Evolutionary conservation across 2,113 vertebrate species (phyloP).

Genomic region (Gymnocephalus cernua): DNA sequence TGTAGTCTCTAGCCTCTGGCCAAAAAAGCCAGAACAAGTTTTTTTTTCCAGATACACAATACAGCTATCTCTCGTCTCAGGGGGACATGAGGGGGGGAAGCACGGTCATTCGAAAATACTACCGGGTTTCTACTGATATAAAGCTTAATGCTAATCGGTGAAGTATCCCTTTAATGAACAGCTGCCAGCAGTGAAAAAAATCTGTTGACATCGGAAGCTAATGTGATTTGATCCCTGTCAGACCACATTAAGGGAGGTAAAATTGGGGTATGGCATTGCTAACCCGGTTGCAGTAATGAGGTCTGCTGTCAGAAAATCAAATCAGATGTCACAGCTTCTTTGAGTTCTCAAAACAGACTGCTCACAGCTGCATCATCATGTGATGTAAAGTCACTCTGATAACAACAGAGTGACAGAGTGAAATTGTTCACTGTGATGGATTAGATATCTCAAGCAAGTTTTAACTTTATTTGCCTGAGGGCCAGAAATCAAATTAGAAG

Average conservation of each 20-base stretch:
- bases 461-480: background rate
- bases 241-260: background rate
- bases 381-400: background rate
- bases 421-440: background rate
- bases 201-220: background rate
- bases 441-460: background rate
- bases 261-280: background rate
- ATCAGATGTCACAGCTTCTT: slow-evolving; percentile 8
- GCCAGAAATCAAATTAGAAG: background rate
- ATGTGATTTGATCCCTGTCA: slow-evolving; percentile 12
- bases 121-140: no score
- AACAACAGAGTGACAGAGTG: no score
- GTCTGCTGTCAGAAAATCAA: background rate
- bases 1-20: no score
- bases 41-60: no score
- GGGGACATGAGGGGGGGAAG: no score
- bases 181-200: no score
- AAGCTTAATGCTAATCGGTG: no score
- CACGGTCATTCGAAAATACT: no score
- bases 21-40: no score
- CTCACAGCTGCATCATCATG: background rate
- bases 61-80: no score
- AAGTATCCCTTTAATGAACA: background rate
- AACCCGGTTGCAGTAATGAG: background rate
- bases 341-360: slow-evolving; percentile 5